Evolutionary conservation across 1,140 invertebrate genomes (phyloP), one percentile per base, ranked within the genome.

Genomic region (Drosophila sturtevanti): DNA sequence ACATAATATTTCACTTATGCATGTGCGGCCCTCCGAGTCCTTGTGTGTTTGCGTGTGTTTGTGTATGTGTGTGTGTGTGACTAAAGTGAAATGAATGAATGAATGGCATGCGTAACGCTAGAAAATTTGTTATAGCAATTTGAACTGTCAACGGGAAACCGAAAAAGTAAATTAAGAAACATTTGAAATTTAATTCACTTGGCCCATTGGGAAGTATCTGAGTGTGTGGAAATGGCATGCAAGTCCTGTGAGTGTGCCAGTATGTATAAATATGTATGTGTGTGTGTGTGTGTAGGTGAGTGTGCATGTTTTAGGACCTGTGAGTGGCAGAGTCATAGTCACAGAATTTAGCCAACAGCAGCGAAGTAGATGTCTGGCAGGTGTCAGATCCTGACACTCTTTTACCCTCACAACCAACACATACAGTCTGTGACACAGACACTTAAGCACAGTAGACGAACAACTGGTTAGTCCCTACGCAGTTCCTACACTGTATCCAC

Each of bases 101-200:
- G 85, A 84, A 79, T 89, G 84, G 85, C 84, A 72, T 78, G 84
- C 84, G 84, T 84, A 72, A 79, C 84, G 84, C 81, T 89, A 80
- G 84, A 75, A 89, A 89, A 89, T 89, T 89, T 89, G 84, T 89
- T 89, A 89, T 89, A 89, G 79, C 84, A 89, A 89, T 89, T 89
- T 89, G 79, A 89, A 89, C 85, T 89, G 84, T 89, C 84, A 89
- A 89, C 84, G 80, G 70, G 70, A 89, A 89, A 89, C 84, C 84
- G 77, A 89, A 89, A 89, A 89, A 89, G 84, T 89, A 89, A 89
- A 89, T 89, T 89, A 89, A 89, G 84, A 89, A 89, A 89, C 85
- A 89, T 89, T 89, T 84, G 77, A 89, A 89, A 89, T 89, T 89
- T 89, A 89, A 89, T 89, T 89, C 84, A 89, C 84, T 85, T 73